Evolutionary conservation across 2,797 vertebrate genomes (phyloP), one percentile per base, ranked within the genome.

Genomic region (Epinephelus coioides): DNA sequence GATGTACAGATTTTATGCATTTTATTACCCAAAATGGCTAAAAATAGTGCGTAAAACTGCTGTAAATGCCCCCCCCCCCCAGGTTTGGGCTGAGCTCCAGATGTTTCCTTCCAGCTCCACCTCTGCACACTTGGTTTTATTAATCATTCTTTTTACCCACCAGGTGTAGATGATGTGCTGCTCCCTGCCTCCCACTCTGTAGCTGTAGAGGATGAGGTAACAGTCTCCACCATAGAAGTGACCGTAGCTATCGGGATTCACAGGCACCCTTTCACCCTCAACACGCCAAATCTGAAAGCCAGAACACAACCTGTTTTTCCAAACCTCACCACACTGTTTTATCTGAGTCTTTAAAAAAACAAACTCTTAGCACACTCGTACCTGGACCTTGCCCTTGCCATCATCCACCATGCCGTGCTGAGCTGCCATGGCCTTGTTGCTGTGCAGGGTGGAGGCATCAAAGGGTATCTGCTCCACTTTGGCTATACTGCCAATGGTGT

Each of bases 361-460:
- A 10, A 51, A 10, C 17, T 40, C n/a, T 19, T 2, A 67, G 47
- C 12, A 2, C 23, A 21, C 38, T 73, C 73, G 6, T 80, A 91
- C 96, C 95, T 96, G 76, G 47, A 96, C 79, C 18, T 95, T 95
- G 57, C 96, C 96, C 13, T 93, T 92, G 78, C 96, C 96, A 4
- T 96, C 94, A 2, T 96, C 96, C 86, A 96, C 95, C 96, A 96
- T 96, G 83, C 93, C 94, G 0, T 96, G 95, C 75, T 96, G 96
- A 3, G 96, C 96, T 1, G 96, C 95, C 96, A 96, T 96, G 83
- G 84, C 60, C 53, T 87, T 89, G 88, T 95, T 95, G 34, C 91
- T 69, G 91, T 96, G 95, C 56, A 96, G 91, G 55, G 76, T 82
- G 72, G 94, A 91, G 84, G 94, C 93, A n/a, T 96, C 95, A 34